Conservation (phyloP, 2,888 invertebrate species). For the Miltochrista miniata region DNA sequence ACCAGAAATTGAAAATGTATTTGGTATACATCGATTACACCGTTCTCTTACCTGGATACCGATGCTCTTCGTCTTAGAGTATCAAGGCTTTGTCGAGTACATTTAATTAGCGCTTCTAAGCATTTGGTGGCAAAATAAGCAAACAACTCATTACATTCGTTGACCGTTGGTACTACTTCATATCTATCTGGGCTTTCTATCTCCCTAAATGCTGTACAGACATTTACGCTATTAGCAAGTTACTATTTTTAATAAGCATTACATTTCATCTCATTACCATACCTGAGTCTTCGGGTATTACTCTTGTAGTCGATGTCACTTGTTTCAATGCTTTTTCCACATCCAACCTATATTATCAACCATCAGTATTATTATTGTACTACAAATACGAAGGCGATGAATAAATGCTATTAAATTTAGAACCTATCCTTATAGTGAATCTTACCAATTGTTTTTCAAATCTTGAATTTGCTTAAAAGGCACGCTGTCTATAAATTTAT, state of each 20-base stretch:
- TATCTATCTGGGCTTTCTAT: slow-evolving; percentile 84
- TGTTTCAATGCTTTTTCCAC: slow-evolving; percentile 84
- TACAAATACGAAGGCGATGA: not conserved
- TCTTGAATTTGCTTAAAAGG: slow-evolving; percentile 82
- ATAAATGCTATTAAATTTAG: too few relatives aligned
- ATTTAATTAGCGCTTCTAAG: slow-evolving; percentile 88
- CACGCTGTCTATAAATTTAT: slow-evolving; percentile 88
- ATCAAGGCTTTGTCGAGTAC: slow-evolving; percentile 89
- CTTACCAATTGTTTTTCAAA: slow-evolving; percentile 84
- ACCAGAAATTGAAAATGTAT: too few relatives aligned
- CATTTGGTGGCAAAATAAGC: slow-evolving; percentile 91
- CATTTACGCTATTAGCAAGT: not conserved
- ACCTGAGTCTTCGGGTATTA: slow-evolving; percentile 84
- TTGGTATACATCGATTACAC: too few relatives aligned
- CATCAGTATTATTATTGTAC: not conserved
- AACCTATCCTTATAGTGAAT: too few relatives aligned
- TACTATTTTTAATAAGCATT: not conserved
- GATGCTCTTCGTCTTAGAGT: slow-evolving; percentile 85
- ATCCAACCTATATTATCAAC: slow-evolving; percentile 71
- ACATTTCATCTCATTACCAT: slow-evolving; percentile 12
- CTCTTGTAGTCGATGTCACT: slow-evolving; percentile 84
- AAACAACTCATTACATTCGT: slow-evolving; percentile 92
- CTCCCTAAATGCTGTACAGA: slow-evolving; percentile 82
- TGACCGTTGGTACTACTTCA: slow-evolving; percentile 84
- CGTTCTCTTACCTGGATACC: slow-evolving; percentile 63